A percentile compares a stretch with the other conserved stretches of the same genome.
Conservation (phyloP, 2,797 vertebrate genomes). For the Naso thynnoides region DNA sequence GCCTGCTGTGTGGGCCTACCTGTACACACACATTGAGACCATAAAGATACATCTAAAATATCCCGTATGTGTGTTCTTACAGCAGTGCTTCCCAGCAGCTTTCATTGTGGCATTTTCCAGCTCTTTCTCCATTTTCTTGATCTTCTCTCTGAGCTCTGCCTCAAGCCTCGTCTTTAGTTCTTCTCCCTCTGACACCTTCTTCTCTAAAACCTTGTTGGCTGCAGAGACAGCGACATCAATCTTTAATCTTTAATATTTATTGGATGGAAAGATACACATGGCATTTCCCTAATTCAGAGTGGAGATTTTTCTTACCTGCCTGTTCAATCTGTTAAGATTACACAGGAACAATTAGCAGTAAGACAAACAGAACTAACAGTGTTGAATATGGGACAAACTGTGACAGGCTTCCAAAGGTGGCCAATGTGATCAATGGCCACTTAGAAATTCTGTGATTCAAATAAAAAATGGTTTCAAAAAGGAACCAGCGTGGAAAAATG, state of each 20-base stretch:
- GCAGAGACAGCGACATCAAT: constrained; percentile 6
- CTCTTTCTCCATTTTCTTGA: constrained; percentile 92
- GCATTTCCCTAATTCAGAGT: neutral
- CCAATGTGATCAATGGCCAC: neutral
- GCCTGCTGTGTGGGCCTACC: neutral
- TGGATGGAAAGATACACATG: too few species aligned
- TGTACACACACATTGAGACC: neutral
- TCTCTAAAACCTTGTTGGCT: constrained; percentile 91
- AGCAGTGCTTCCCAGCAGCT: constrained; percentile 90
- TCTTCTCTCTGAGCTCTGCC: constrained; percentile 90
- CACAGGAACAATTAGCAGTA: neutral
- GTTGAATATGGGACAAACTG: neutral
- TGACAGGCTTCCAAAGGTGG: too few species aligned
- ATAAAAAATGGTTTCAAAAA: neutral
- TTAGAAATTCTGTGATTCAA: neutral
- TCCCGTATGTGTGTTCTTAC: constrained; percentile 81
- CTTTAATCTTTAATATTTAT: neutral
- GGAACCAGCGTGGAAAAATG: too few species aligned
- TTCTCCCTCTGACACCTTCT: constrained; percentile 87
- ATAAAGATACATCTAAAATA: neutral
- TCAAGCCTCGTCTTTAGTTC: constrained; percentile 85
- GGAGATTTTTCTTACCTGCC: neutral
- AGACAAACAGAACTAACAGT: neutral
- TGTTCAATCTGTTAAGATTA: neutral
- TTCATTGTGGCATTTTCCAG: constrained; percentile 91